Base-by-base conservation (phyloP, 2,888 invertebrate species). In the Sicus ferrugineus region DNA sequence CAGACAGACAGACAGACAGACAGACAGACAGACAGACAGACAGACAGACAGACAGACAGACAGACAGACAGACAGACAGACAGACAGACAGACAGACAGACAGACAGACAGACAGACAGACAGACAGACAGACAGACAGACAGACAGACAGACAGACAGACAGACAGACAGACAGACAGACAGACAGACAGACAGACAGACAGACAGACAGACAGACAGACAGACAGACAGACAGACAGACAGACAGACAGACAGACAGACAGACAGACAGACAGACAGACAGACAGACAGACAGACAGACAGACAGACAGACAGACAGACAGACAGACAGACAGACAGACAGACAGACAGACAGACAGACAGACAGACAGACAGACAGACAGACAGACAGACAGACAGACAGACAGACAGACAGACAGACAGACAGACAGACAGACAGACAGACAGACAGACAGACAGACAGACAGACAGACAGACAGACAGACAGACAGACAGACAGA, bases 1-100 rank as follows among this genome's bases (percentile, higher is more conserved):
- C 52, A 52, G 52, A 52, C 52, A 52, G 52, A 52, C 52, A 52
- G 52, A 52, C 52, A 52, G 52, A 52, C 52, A 52, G 52, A 52
- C 52, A 52, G 52, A 52, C 52, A 52, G 52, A 52, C 52, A 52
- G 52, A 52, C 52, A 52, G 52, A 52, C 52, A 52, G 52, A 52
- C 52, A 52, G 52, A 52, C 52, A 52, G 52, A 52, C 52, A 52
- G 52, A 52, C 52, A 52, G 52, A 52, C 52, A 52, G 52, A 52
- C 52, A 52, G 52, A 52, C 52, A 52, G 52, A 52, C 52, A 52
- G 52, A 52, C 52, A 52, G 52, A 52, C 52, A 52, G 52, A 52
- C 52, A 52, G 52, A 52, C 52, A 52, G 52, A 52, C 52, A 52
- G 52, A 52, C 52, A 52, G 52, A 52, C 52, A 52, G 52, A 52